Evolutionary conservation across 92 coral and sea anemone species (phyloP), one percentile per base, ranked within the genome.

Genomic region (Pocillopora meandrina): DNA sequence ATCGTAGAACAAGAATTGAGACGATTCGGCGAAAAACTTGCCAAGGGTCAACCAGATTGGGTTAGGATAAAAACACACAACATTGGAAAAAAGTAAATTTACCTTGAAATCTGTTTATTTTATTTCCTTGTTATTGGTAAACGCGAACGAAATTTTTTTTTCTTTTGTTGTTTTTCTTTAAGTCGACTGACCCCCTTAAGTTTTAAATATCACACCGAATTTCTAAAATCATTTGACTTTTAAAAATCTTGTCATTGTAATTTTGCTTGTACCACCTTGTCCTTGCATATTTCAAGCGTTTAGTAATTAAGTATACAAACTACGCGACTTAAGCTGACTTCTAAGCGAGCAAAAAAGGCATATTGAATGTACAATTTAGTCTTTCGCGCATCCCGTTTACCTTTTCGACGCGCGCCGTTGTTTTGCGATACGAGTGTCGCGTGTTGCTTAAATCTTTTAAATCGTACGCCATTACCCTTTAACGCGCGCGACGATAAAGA

Each of bases 401-500:
- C n/a, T 31, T 21, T 65, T 65, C 12, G 60, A 19, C 26, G 71
- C 49, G 68, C 64, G 55, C 69, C 65, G 18, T 17, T 33, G 76
- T 33, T 80, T 69, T 52, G 13, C 65, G 49, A 23, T 19, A 26
- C 31, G 60, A 59, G 85, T 59, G 77, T 23, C 85, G 77, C 77
- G 74, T 70, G 85, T 71, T 63, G 21, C 71, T 72, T 73, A 72
- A 60, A 18, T 23, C 61, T 26, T 74, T 61, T 17, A 57, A 52
- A 18, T 56, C 74, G 23, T 71, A 26, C 79, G 18, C 72, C 62
- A 82, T 82, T 72, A 72, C 61, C 80, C 31, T 61, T n/a, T 82
- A 73, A 82, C 72, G 77, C 77, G 77, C 69, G 10, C 65, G 26
- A 18, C 18, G 79, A 74, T 82, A 63, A 61, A 72, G 56, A 72